phyloP scores from a whole-genome alignment of 2,888 invertebrate genomes.

The Sinodicranocentrus sp. region DNA sequence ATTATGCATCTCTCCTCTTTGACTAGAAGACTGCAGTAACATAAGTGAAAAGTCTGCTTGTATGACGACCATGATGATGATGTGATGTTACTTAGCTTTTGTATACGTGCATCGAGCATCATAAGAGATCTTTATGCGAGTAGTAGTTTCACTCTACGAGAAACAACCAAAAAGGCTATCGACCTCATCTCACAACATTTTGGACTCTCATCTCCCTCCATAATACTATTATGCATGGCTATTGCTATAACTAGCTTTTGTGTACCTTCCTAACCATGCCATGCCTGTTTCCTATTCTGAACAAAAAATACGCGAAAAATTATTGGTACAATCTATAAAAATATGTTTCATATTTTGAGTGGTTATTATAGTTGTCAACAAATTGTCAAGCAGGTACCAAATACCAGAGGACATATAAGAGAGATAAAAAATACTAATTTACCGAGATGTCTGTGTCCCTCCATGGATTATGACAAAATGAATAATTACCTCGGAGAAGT shows the following conservation, averaged over 20 bases:
- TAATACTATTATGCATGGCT: slow-evolving; percentile 23
- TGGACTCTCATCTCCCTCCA: slow-evolving; percentile 60
- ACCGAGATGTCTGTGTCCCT: too few relatives aligned
- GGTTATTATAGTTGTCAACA: too few relatives aligned
- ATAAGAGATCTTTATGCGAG: slow-evolving; percentile 21
- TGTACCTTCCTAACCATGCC: background rate
- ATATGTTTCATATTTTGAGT: too few relatives aligned
- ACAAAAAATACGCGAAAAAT: too few relatives aligned
- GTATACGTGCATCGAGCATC: background rate
- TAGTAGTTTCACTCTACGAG: slow-evolving; percentile 31
- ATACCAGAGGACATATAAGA: too few relatives aligned
- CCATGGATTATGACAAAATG: too few relatives aligned
- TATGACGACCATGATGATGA: background rate
- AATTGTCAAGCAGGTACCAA: too few relatives aligned
- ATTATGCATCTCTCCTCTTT: background rate
- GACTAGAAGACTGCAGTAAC: background rate
- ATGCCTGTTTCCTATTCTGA: slow-evolving; percentile 21
- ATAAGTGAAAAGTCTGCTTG: background rate
- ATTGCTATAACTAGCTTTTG: background rate
- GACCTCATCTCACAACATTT: slow-evolving; percentile 71
- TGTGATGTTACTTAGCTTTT: background rate
- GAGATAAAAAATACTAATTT: too few relatives aligned
- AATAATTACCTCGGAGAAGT: too few relatives aligned
- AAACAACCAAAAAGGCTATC: slow-evolving; percentile 69
- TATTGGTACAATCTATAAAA: too few relatives aligned